phyloP scores from a whole-genome alignment of 1,140 invertebrate genomes.

The Arion vulgaris region DNA sequence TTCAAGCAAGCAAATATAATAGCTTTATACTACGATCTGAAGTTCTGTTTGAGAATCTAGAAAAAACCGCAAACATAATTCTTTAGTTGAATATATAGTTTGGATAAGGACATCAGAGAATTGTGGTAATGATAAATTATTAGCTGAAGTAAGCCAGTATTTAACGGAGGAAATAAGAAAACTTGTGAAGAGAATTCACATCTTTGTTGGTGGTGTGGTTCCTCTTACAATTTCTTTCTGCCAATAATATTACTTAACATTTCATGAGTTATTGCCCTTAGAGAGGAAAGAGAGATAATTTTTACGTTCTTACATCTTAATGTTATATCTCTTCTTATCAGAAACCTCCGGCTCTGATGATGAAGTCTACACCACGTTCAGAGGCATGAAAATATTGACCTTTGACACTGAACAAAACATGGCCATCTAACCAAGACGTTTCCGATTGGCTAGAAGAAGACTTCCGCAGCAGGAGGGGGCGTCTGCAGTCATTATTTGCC shows the following conservation, averaged over 20 bases:
- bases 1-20: too few relatives aligned
- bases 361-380: neutral
- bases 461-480: constrained; percentile 38
- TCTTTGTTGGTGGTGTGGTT: constrained; percentile 11
- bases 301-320: constrained; percentile 16
- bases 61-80: too few relatives aligned
- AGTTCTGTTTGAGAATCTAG: too few relatives aligned
- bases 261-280: constrained; percentile 23
- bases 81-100: too few relatives aligned
- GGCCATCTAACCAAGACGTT: constrained; percentile 6
- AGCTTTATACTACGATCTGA: too few relatives aligned
- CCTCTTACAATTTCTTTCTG: neutral
- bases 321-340: neutral
- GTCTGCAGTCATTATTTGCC: constrained; percentile 34
- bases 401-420: constrained; percentile 27
- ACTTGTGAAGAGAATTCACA: neutral
- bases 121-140: too few relatives aligned
- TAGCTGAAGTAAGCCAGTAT: too few relatives aligned
- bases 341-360: constrained; percentile 18
- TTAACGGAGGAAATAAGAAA: too few relatives aligned
- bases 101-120: too few relatives aligned
- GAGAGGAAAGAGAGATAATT: constrained; percentile 3
- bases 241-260: constrained; percentile 1
- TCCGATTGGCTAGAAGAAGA: constrained; percentile 34
- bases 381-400: constrained; percentile 31